These are phyloP conservation scores for Lampris megalopsis DNA, from an alignment of 2,113 vertebrate genomes.

Conservation along the genomic window DNA sequence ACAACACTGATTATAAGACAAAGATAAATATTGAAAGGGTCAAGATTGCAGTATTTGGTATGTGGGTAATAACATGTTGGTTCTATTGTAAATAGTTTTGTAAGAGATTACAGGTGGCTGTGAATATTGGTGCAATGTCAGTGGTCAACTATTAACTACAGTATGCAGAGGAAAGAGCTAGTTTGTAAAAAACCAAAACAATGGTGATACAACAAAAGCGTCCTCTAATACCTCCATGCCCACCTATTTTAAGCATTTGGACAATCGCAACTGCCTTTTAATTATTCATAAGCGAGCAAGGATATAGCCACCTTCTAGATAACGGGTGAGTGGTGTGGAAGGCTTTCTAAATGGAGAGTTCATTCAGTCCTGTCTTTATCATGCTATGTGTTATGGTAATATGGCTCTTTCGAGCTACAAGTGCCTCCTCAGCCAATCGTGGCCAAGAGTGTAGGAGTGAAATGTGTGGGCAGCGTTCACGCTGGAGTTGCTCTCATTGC, in stretches of 20 bases:
- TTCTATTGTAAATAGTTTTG: neutral
- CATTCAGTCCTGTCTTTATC: constrained; percentile 16
- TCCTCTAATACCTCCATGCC: neutral
- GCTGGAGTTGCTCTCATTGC: constrained; percentile 41
- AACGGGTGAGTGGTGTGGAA: neutral
- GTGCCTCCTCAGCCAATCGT: constrained; percentile 50
- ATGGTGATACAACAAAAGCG: too few relatives aligned
- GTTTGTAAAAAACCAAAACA: too few relatives aligned
- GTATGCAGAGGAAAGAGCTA: too few relatives aligned
- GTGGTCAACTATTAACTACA: too few relatives aligned
- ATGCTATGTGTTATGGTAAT: constrained; percentile 33
- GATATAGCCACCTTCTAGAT: constrained; percentile 11
- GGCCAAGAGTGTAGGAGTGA: constrained; percentile 47
- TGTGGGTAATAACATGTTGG: neutral
- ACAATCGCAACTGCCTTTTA: neutral
- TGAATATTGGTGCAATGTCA: neutral
- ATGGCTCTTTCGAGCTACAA: constrained; percentile 23
- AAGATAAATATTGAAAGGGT: neutral
- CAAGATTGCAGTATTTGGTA: neutral
- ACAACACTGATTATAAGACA: neutral
- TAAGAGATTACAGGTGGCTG: neutral
- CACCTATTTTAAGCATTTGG: neutral
- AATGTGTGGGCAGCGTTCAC: constrained; percentile 62
- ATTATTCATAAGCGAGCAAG: neutral
- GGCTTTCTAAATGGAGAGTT: constrained; percentile 15